Evolutionary conservation across 2,113 vertebrate species (phyloP).

Genomic region (Phocoena sinus): DNA sequence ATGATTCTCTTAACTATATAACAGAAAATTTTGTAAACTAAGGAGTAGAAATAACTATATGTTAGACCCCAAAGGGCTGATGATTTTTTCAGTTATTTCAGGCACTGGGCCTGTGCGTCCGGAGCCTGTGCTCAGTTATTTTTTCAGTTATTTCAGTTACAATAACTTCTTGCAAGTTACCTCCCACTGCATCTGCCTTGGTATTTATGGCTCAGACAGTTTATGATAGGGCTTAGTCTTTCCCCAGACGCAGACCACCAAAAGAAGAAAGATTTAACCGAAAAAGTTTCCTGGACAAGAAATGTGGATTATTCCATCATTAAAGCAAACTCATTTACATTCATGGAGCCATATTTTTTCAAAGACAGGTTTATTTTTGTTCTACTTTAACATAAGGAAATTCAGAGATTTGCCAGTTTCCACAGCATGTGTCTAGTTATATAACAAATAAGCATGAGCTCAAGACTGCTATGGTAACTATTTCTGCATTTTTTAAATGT

Average conservation of each 20-base stretch:
- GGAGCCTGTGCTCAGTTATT: no score
- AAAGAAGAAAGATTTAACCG: slow-evolving; percentile 2
- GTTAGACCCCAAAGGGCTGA: no score
- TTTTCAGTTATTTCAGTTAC: background rate
- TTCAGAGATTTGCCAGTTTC: slow-evolving; percentile 21
- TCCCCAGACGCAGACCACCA: background rate
- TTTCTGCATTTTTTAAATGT: slow-evolving; percentile 9
- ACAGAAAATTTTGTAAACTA: background rate
- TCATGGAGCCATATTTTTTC: slow-evolving; percentile 10
- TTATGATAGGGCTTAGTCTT: slow-evolving; percentile 10
- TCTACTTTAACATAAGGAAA: background rate
- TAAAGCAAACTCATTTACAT: background rate
- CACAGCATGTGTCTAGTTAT: background rate
- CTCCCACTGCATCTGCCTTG: background rate
- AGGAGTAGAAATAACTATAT: background rate
- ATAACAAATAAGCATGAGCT: slow-evolving; percentile 11
- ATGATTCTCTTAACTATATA: background rate
- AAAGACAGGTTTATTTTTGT: slow-evolving; percentile 42
- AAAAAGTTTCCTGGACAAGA: background rate
- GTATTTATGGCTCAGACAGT: slow-evolving; percentile 6
- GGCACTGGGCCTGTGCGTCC: no score
- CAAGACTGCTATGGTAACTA: background rate
- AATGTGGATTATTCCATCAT: background rate
- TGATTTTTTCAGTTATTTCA: background rate
- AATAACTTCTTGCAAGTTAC: background rate